Percentiles rank a stretch among this genome's conserved stretches.
phyloP scores from a whole-genome alignment of 1,140 invertebrate species.

The Leptestheria dahalacensis region DNA sequence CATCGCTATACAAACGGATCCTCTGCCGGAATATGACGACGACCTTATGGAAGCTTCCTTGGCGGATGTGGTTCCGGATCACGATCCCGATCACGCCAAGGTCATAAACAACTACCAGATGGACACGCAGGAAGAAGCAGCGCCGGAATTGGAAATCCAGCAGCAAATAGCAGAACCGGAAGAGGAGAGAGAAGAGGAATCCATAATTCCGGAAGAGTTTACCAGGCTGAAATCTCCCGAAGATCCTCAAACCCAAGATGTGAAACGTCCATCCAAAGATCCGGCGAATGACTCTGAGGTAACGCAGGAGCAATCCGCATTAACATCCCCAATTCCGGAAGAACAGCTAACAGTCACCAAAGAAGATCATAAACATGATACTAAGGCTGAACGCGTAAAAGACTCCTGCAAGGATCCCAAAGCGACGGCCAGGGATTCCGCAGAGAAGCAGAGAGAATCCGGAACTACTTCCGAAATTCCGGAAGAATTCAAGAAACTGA shows the following conservation, averaged over 20 bases:
- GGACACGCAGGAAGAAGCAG: background rate
- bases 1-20: constrained; percentile 64
- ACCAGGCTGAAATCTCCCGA: too few species aligned
- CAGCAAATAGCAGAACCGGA: background rate
- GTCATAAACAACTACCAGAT: constrained; percentile 4
- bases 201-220: too few species aligned
- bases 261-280: too few species aligned
- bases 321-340: too few species aligned
- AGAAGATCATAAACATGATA: too few species aligned
- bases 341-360: too few species aligned
- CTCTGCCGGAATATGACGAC: constrained; percentile 45
- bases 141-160: too few species aligned
- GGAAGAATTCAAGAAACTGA: background rate
- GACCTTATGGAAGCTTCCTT: background rate
- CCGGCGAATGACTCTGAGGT: too few species aligned
- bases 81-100: background rate
- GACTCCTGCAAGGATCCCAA: background rate
- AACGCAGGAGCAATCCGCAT: too few species aligned
- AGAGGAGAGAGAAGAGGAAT: constrained; percentile 3
- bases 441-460: background rate
- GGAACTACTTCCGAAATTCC: too few species aligned
- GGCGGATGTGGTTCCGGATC: background rate
- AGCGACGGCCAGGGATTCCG: background rate
- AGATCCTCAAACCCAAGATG: too few species aligned
- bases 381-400: too few species aligned